A percentile compares a stretch with the other conserved stretches of the same genome.
Conservation (phyloP, 2,113 vertebrate species). For the Phylloscopus whistleri region DNA sequence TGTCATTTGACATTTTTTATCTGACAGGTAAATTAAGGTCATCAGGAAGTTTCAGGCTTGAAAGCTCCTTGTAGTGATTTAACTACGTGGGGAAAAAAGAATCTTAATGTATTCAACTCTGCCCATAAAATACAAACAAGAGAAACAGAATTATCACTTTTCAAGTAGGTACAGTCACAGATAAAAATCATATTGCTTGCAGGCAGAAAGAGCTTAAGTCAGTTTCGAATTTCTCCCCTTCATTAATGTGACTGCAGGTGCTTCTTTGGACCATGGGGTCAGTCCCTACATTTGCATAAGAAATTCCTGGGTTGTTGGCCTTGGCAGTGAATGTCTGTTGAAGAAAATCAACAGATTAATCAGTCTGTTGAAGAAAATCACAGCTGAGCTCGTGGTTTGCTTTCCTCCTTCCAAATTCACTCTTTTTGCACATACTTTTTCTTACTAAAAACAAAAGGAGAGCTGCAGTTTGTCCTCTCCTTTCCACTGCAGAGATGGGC, state of each 20-base stretch:
- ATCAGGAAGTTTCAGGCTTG: conserved; percentile 10
- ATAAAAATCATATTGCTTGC: not conserved
- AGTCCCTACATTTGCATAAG: not conserved
- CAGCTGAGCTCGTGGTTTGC: not conserved
- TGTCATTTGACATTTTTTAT: conserved; percentile 48
- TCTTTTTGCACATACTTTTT: not conserved
- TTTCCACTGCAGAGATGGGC: not conserved
- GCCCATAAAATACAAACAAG: not conserved
- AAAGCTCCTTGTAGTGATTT: not conserved
- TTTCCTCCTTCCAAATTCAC: not conserved
- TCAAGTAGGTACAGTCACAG: not conserved
- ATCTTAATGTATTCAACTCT: not conserved
- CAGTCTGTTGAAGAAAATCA: not conserved
- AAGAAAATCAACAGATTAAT: not conserved
- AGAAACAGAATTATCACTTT: not conserved
- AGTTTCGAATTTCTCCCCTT: not conserved
- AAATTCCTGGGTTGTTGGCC: not conserved
- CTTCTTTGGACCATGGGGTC: not conserved
- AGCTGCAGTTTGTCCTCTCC: not conserved
- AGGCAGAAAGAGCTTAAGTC: not conserved
- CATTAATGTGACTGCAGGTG: not conserved
- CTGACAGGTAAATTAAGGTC: conserved; percentile 60
- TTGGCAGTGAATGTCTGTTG: not conserved
- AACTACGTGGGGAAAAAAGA: not conserved
- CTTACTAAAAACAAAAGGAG: not conserved